Evolutionary conservation across 2,113 vertebrate species (phyloP).

Genomic region (Psettodes erumei): DNA sequence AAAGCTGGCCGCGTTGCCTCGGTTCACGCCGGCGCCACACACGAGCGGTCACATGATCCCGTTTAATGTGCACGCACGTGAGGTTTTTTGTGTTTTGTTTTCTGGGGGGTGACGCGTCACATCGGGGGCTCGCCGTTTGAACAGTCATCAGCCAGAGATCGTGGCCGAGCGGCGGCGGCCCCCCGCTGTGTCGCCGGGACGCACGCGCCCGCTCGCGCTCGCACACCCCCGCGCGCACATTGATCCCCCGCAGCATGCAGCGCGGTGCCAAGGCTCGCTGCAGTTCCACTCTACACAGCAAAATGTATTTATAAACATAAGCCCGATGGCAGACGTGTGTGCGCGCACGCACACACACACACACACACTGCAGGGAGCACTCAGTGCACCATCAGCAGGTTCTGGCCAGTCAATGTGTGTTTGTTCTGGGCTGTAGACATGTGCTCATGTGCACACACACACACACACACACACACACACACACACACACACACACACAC

Average conservation of each 20-base stretch:
- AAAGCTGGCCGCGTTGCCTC: neutral
- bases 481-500: conserved; percentile 6
- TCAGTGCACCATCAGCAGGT: conserved; percentile 78
- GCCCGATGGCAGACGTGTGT: conserved; percentile 64
- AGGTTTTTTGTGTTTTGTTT: neutral
- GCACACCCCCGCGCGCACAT: conserved; percentile 31
- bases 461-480: conserved; percentile 16
- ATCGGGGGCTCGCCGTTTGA: conserved; percentile 24
- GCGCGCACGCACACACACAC: conserved; percentile 26
- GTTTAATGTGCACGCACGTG: conserved; percentile 7
- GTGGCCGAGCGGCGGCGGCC: conserved; percentile 27
- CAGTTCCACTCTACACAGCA: conserved; percentile 82
- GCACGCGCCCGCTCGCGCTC: conserved; percentile 20
- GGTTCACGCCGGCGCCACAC: neutral
- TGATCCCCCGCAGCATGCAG: conserved; percentile 62
- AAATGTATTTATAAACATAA: conserved; percentile 85
- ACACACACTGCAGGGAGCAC: conserved; percentile 15
- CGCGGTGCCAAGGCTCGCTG: conserved; percentile 72
- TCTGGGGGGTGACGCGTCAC: conserved; percentile 10
- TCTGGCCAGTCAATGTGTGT: conserved; percentile 68
- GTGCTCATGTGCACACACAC: conserved; percentile 10
- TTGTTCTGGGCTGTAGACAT: conserved; percentile 64
- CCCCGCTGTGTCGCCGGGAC: conserved; percentile 36
- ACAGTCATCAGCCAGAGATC: conserved; percentile 26
- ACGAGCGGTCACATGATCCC: too few relatives aligned